Base-by-base conservation (phyloP, 2,888 invertebrate species). In the Mesoligia furuncula region DNA sequence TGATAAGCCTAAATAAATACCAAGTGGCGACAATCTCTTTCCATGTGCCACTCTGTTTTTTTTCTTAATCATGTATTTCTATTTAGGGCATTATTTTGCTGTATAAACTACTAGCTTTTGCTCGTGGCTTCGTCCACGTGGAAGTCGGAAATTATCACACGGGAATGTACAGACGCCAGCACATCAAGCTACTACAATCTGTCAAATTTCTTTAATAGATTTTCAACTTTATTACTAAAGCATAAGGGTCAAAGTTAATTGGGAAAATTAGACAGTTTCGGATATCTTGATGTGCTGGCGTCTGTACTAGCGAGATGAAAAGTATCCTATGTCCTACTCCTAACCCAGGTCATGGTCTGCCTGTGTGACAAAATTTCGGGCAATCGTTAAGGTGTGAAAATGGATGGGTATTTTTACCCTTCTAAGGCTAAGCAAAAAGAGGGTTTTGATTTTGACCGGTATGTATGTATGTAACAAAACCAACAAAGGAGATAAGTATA, bases 1-100 rank as follows among this genome's bases (percentile, higher is more conserved):
- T 77, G 64, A 57, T 45, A 42, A 31, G 48, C 39, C 20, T 65
- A 51, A 62, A 69, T 70, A 83, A 61, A 78, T 54, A 74, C 27
- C 24, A 42, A 9, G 39, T 13, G 31, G 45, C 31, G 24, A 42
- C 48, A 15, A 45, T 36, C 48, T 64, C 45, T 67, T 36, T 75
- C 4, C 11, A 5, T 17, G 15, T 13, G 11, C 59, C 5, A 27
- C 42, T 67, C 31, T 72, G 64, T 57, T 48, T 62, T 61, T 27
- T 2, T 64, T 64, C n/a, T 66, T 79, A 36, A 45, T 59, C 7
- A 17, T 48, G 54, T 24, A 31, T 24, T 83, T 31, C 6, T 39
- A 67, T 59, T 67, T 31, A 36, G 2, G 31, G 9, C 45, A 36
- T 20, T 0, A 27, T 57, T 64, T 64, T 27, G 7, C 4, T 27